phyloP scores from a whole-genome alignment of 2,888 invertebrate genomes.

The Scaptomyza parva region DNA sequence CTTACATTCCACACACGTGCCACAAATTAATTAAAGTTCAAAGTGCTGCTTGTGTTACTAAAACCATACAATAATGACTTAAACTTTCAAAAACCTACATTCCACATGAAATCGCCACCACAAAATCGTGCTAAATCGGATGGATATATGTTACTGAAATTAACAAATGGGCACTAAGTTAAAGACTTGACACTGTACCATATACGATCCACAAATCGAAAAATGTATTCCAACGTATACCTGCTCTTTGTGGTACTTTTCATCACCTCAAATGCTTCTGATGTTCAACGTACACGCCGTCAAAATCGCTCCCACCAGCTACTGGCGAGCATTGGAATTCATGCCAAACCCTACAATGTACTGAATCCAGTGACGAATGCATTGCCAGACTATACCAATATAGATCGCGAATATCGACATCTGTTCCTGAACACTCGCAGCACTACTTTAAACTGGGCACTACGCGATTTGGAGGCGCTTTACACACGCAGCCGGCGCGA shows the following conservation, averaged over 20 bases:
- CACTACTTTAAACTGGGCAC: conserved; percentile 37
- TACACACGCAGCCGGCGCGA: conserved; percentile 45
- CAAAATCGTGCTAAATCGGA: not conserved
- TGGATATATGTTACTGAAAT: too few relatives aligned
- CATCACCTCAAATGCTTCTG: not conserved
- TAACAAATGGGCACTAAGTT: not conserved
- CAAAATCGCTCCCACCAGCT: conserved; percentile 64
- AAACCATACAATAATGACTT: too few relatives aligned
- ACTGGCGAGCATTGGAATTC: conserved; percentile 64
- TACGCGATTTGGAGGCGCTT: conserved; percentile 46
- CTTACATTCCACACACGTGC: not conserved
- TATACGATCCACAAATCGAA: conserved; percentile 9
- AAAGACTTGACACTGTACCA: not conserved
- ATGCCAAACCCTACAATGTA: conserved; percentile 40
- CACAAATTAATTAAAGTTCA: not conserved
- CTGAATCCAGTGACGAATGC: conserved; percentile 40
- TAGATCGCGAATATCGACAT: conserved; percentile 63
- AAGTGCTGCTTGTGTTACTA: too few relatives aligned
- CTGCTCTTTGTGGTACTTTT: conserved; percentile 17
- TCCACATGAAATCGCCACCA: too few relatives aligned
- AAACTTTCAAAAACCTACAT: too few relatives aligned
- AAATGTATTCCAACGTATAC: conserved; percentile 1
- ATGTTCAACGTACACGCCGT: conserved; percentile 30
- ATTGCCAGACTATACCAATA: conserved; percentile 62
- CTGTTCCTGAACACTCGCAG: conserved; percentile 60